Base-by-base conservation (phyloP, 2,797 vertebrate species). In the Oreochromis grahami region DNA sequence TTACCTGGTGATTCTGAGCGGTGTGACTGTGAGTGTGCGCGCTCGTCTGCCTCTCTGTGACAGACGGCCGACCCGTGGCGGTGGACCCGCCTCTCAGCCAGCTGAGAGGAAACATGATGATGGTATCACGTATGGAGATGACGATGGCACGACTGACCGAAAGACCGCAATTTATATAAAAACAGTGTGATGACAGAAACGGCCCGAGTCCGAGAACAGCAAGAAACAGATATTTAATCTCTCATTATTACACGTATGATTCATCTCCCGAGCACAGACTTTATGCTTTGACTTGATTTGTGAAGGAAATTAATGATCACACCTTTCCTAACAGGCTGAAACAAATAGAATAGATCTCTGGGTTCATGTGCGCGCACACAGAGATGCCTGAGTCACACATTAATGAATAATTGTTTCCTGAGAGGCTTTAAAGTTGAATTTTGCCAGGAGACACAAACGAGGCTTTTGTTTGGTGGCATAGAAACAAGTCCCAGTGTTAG, bases 401-500 rank as follows among this genome's bases (percentile, higher is more conserved):
- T 87, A 85, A 89, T 55, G 84, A 84, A 90, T 87, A 90, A 76
- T 63, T 58, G 58, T 78, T 89, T 93, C 91, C 91, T 81, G 79
- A 41, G 84, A 83, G 87, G 81, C 53, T 70, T 86, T 17, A 41
- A 89, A 80, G 78, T 89, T 84, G 74, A 3, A 45, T 80, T 92
- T 88, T 90, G 91, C 92, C 89, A 93, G 83, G 87, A 92, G 82
- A 91, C 84, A 60, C 74, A 63, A 86, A 79, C 19, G 0, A 84
- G 79, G 78, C 81, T 83, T 87, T 85, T 88, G 81, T 85, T 88
- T 89, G 92, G 86, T 82, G 86, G 91, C 90, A 90, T 74, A 82
- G 87, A 92, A 93, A 91, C 91, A 88, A 84, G 85, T 87, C 82
- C 68, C 80, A 76, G n/a, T 50, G 80, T 89, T 89, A 79, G 88